phyloP scores from a whole-genome alignment of 2,797 vertebrate species.

The Molossus molossus region DNA sequence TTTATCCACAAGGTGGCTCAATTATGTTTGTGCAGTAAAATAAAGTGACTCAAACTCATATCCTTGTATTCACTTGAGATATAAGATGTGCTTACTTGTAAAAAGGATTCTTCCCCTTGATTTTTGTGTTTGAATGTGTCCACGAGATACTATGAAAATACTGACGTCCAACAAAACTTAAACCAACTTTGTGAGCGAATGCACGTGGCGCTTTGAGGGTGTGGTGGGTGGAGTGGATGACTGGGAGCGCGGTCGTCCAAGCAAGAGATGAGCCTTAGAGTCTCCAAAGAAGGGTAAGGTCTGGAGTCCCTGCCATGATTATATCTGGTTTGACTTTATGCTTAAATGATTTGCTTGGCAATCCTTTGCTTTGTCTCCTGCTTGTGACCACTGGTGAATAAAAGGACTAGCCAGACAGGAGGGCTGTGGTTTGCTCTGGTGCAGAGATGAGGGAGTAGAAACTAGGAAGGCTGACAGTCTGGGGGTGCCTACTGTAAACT shows the following conservation, averaged over 20 bases:
- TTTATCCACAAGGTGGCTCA: constrained; percentile 28
- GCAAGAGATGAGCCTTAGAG: not conserved
- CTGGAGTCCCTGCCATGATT: not conserved
- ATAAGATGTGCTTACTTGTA: not conserved
- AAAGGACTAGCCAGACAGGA: not conserved
- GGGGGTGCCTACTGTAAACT: not conserved
- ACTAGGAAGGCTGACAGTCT: not conserved
- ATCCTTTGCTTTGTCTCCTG: constrained; percentile 14
- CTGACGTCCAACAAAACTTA: not conserved
- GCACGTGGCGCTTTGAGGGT: not conserved
- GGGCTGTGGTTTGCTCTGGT: constrained; percentile 5
- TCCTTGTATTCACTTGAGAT: constrained; percentile 59
- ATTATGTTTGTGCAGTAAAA: constrained; percentile 57
- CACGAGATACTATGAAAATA: not conserved
- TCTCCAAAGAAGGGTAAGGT: not conserved
- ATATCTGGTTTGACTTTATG: constrained; percentile 25
- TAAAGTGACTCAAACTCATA: constrained; percentile 74
- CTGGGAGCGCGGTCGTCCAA: not conserved
- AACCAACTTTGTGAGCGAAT: constrained; percentile 14
- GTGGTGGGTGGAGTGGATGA: not conserved
- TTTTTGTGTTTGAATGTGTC: constrained; percentile 8
- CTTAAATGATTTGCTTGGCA: constrained; percentile 22
- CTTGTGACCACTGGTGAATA: not conserved
- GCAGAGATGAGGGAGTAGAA: not conserved
- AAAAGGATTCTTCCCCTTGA: constrained; percentile 10